Percentiles rank a stretch among this genome's conserved stretches.
Evolutionary conservation across 1,140 invertebrate genomes (phyloP).

Genomic region (Drosophila erecta): DNA sequence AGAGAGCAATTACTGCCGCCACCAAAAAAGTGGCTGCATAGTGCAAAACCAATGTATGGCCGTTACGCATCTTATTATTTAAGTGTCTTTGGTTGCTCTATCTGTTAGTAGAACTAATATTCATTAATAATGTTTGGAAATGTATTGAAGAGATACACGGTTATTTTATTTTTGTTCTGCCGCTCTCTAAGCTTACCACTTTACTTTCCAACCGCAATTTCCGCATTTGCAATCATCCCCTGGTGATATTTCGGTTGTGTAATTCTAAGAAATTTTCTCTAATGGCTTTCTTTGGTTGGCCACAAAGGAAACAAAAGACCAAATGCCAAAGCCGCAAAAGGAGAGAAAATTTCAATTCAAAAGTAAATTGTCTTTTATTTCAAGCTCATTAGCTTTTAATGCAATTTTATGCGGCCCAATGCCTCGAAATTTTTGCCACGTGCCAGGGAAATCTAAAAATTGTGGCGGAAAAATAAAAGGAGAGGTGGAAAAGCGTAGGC

Average conservation of each 20-base stretch:
- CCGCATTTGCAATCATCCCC: conserved; percentile 1
- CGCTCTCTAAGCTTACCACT: conserved; percentile 12
- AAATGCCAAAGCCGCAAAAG: conserved; percentile 29
- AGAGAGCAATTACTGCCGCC: no score
- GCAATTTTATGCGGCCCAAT: conserved; percentile 81
- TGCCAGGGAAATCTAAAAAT: conserved; percentile 41
- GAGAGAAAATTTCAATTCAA: conserved; percentile 64
- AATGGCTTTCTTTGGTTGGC: conserved; percentile 44
- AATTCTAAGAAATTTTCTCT: conserved; percentile 47
- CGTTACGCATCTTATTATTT: no score
- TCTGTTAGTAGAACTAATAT: no score
- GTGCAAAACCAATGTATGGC: no score
- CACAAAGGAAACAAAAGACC: conserved; percentile 30
- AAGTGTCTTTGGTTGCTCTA: no score
- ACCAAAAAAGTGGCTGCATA: no score
- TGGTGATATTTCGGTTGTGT: conserved; percentile 33
- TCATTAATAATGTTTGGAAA: no score
- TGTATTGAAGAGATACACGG: no score
- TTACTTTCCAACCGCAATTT: conserved; percentile 26
- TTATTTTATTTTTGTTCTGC: background rate
- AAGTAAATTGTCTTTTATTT: conserved; percentile 79
- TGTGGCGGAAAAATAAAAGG: background rate
- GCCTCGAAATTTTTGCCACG: conserved; percentile 71
- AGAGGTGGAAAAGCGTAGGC: conserved; percentile 8
- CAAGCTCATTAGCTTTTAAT: conserved; percentile 81